Evolutionary conservation across 2,113 vertebrate species (phyloP).

Genomic region (Nanorana parkeri): DNA sequence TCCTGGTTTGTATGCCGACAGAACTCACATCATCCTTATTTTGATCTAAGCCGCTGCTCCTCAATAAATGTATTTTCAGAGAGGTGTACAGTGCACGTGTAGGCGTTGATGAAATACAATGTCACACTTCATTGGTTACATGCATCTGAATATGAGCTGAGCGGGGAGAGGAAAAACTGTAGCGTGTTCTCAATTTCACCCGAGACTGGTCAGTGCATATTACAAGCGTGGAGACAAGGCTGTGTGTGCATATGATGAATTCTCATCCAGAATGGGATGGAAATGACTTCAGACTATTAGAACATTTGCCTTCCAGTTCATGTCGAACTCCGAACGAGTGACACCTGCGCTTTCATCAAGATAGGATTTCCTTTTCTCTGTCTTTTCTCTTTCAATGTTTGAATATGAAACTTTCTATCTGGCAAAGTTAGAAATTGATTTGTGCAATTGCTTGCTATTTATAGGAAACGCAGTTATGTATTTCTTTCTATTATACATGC

Average conservation of each 20-base stretch:
- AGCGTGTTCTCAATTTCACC: slow-evolving; percentile 44
- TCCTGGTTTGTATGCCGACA: too few species aligned
- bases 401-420: background rate
- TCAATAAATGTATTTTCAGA: slow-evolving; percentile 48
- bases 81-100: slow-evolving; percentile 37
- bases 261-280: slow-evolving; percentile 48
- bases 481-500: too few species aligned
- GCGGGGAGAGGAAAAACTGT: background rate
- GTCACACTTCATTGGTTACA: background rate
- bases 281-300: slow-evolving; percentile 45
- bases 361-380: background rate
- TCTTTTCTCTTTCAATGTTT: too few species aligned
- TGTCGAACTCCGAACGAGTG: slow-evolving; percentile 11
- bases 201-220: slow-evolving; percentile 6
- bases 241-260: slow-evolving; percentile 49
- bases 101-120: slow-evolving; percentile 40
- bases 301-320: slow-evolving; percentile 24
- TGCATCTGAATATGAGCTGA: slow-evolving; percentile 18
- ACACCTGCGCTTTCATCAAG: background rate
- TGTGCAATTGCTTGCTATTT: too few species aligned
- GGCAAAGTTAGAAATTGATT: background rate
- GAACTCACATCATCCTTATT: background rate
- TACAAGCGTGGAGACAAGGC: slow-evolving; percentile 50
- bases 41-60: slow-evolving; percentile 9
- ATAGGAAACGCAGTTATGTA: too few species aligned